Conservation (phyloP, 2,888 invertebrate species). For the Phalera bucephala region DNA sequence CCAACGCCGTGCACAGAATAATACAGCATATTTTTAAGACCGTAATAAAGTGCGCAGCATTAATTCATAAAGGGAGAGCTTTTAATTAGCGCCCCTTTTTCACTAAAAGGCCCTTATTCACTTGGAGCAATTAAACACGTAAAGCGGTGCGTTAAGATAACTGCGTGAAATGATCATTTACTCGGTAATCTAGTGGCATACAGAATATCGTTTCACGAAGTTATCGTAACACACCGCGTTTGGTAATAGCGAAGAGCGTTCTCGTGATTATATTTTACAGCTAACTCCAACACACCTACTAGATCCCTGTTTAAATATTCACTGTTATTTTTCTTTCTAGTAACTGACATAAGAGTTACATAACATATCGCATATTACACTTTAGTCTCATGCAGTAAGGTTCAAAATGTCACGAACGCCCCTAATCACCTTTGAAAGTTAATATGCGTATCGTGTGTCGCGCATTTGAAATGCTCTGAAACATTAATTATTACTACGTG, state of each 20-base stretch:
- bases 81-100: conserved; percentile 32
- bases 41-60: conserved; percentile 10
- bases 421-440: conserved; percentile 3
- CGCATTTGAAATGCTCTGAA: conserved; percentile 1
- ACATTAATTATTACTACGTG: conserved; percentile 3
- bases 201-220: no score
- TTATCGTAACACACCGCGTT: no score
- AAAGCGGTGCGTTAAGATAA: no score
- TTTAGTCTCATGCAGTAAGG: neutral
- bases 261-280: conserved; percentile 28
- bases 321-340: conserved; percentile 9
- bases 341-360: no score
- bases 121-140: no score
- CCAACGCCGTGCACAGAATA: no score
- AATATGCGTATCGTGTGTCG: conserved; percentile 4
- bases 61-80: conserved; percentile 16
- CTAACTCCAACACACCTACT: conserved; percentile 9
- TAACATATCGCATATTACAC: neutral
- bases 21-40: no score
- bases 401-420: neutral
- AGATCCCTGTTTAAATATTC: no score
- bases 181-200: no score
- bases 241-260: no score
- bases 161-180: no score
- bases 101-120: no score